These are phyloP conservation scores for Nothobranchius furzeri DNA, from an alignment of 2,113 vertebrate species.

Conservation along the genomic window DNA sequence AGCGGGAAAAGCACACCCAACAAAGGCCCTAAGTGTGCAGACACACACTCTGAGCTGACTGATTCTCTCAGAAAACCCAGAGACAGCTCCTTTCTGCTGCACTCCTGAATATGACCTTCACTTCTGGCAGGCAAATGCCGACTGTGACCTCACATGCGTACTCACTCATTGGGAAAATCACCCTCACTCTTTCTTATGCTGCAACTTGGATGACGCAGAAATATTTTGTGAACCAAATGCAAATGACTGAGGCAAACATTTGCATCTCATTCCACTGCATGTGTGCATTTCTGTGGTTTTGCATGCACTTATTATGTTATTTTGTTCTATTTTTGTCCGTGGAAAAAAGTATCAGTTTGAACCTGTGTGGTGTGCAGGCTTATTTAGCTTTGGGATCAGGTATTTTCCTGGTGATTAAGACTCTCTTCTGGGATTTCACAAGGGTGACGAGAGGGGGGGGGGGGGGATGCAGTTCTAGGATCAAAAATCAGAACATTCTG, in stretches of 20 bases:
- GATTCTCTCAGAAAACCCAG: slow-evolving; percentile 23
- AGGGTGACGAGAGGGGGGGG: slow-evolving; percentile 12
- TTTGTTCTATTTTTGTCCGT: slow-evolving; percentile 1
- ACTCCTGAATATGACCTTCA: slow-evolving; percentile 53
- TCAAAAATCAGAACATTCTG: slow-evolving; percentile 14
- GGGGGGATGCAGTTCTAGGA: no score
- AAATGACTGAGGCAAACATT: slow-evolving; percentile 41
- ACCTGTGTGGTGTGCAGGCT: slow-evolving; percentile 10
- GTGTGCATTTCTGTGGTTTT: slow-evolving; percentile 14
- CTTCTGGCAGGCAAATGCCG: slow-evolving; percentile 42
- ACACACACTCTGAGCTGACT: background rate
- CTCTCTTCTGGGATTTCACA: slow-evolving; percentile 56
- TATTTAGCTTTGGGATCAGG: slow-evolving; percentile 54
- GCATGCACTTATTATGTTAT: background rate
- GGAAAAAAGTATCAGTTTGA: background rate
- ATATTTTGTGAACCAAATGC: slow-evolving; percentile 29
- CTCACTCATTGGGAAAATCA: slow-evolving; percentile 31
- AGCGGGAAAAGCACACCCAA: slow-evolving; percentile 25
- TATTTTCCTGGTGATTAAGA: slow-evolving; percentile 48
- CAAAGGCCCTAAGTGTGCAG: background rate
- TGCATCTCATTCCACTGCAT: slow-evolving; percentile 45
- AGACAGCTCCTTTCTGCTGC: slow-evolving; percentile 4
- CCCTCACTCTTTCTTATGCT: slow-evolving; percentile 8
- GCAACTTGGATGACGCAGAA: slow-evolving; percentile 30
- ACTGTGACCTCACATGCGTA: slow-evolving; percentile 39